Base-by-base conservation (phyloP, 2,888 invertebrate species). In the Synergus itoensis region DNA sequence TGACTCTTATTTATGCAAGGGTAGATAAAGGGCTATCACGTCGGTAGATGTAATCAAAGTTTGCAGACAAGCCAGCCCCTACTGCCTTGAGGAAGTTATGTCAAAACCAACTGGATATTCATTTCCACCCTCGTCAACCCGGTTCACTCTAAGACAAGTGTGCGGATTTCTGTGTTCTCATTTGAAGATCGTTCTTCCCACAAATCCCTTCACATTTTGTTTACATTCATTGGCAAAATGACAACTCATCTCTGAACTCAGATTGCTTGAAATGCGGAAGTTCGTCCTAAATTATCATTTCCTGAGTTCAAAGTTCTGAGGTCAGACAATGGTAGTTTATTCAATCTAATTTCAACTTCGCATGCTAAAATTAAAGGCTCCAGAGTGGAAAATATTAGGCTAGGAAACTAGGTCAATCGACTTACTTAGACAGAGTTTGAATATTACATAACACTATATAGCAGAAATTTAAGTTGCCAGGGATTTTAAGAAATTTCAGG, bases 41-140 rank as follows among this genome's bases (percentile, higher is more conserved):
- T 82, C 77, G 84, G 84, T 84, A 88, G 89, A 89, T 89, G 89
- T 89, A 90, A 90, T 90, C 90, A 89, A 90, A 90, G 89, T 90
- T 90, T 89, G 87, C 88, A 90, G 89, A 90, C 90, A 85, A 87
- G 84, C 80, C 82, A 79, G 83, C 81, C 84, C 85, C 80, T 81
- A 81, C 78, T 62, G 80, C 76, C 82, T 77, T 81, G 84, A 84
- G 82, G 82, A 81, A 84, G 81, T 82, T 84, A 84, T 82, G 86
- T 85, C 88, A 83, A 83, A 82, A 85, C 85, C 88, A 86, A 79
- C 84, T 86, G 86, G 86, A 89, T 88, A 87, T 84, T 53, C 73
- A 53, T 53, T 40, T 73, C 53, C 73, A 73, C 73, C 73, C 86
- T 85, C 82, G 83, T 85, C 84, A 84, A 82, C 80, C 36, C 36